Base-by-base conservation (phyloP, 2,113 vertebrate genomes). In the Plestiodon gilberti region DNA sequence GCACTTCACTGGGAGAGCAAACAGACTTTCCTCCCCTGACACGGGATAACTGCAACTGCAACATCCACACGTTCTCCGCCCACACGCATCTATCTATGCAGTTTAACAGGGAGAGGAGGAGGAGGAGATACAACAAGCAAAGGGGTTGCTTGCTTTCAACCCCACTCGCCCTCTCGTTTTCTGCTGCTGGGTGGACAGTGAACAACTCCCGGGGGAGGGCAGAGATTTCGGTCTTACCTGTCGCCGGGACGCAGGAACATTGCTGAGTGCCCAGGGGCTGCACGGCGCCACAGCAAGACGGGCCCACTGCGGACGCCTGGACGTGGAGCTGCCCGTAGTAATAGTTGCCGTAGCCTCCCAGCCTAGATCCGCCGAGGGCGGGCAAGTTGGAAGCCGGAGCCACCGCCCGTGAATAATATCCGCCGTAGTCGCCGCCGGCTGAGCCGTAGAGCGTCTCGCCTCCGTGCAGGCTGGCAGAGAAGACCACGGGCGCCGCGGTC, bases 311-410 rank as follows among this genome's bases (percentile, higher is more conserved):
- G 22, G 97, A 95, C 55, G 97, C 97, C 93, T 98, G 98, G 90
- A 99, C 97, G 92, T 98, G 98, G 89, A 99, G 96, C 94, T 99
- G 98, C 91, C 98, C 98, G 94, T 99, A 99, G 95, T 98, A 99
- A 94, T 98, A 99, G 96, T 97, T 97, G 95, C 96, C 98, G 96
- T 98, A 99, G 94, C 98, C 98, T 1, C 85, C 85, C 20, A 99
- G 95, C 84, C 98, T 95, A 55, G 98, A 97, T 84, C 98, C 96
- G 82, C 93, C 96, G 28, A 98, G 94, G 5, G 97, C 90, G 69
- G 97, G 97, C 76, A 98, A 93, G 75, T 96, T 97, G 28, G 98
- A 94, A 1, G 97, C 92, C 13, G 98, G 97, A 81, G 97, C 98
- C 83, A 97, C 97, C 0, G 98, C 95, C 84, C 96, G 96, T 33